Evolutionary conservation across 1,140 invertebrate species (phyloP).

Genomic region (Pemphigus obesinymphae): DNA sequence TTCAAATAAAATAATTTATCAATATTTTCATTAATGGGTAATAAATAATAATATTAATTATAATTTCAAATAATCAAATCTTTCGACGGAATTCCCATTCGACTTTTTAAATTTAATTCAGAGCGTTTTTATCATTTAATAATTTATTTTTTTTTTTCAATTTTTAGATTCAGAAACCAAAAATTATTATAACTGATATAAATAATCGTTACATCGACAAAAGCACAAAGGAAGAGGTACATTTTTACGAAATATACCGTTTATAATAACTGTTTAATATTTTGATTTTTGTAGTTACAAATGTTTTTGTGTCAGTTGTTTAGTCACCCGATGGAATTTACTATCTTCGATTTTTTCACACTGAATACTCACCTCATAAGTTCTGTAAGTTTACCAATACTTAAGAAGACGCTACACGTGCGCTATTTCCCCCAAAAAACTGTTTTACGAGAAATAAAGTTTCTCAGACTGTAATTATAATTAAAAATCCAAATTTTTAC

Average conservation of each 20-base stretch:
- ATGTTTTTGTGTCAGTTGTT: constrained; percentile 12
- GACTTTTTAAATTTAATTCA: not conserved
- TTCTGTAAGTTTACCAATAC: constrained; percentile 16
- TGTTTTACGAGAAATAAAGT: too few species aligned
- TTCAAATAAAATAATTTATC: not conserved
- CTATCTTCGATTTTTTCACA: constrained; percentile 28
- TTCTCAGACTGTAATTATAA: too few species aligned
- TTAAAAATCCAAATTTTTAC: too few species aligned
- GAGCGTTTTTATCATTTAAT: not conserved
- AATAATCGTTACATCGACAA: not conserved
- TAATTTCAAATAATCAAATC: too few species aligned
- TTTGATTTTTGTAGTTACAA: not conserved
- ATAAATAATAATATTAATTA: not conserved
- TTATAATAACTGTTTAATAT: not conserved
- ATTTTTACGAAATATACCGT: not conserved
- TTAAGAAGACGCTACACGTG: too few species aligned
- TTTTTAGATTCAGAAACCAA: not conserved
- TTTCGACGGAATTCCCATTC: too few species aligned
- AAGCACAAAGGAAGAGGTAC: not conserved
- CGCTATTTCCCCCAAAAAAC: too few species aligned
- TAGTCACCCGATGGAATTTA: constrained; percentile 13
- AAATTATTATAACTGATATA: not conserved
- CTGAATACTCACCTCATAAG: constrained; percentile 12
- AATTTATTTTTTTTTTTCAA: not conserved
- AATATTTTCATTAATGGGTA: not conserved